These are phyloP conservation scores for Onychomys torridus DNA, from an alignment of 2,797 vertebrate species.

Conservation along the genomic window DNA sequence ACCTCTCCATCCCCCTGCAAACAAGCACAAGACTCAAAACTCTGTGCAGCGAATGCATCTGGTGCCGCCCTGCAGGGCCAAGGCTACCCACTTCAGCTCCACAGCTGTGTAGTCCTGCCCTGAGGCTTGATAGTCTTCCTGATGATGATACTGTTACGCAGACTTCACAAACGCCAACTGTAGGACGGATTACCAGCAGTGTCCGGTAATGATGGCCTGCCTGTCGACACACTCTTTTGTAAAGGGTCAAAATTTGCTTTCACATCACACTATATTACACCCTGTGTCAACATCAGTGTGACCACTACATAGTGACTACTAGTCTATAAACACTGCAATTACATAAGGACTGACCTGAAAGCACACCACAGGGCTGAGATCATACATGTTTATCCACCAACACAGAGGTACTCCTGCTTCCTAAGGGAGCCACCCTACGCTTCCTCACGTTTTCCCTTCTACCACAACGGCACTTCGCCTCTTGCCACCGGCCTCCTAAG, in stretches of 20 bases:
- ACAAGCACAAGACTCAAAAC: constrained; percentile 63
- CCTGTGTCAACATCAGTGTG: not conserved
- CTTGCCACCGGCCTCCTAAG: not conserved
- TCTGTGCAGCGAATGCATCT: not conserved
- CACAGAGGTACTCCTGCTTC: not conserved
- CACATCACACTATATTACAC: not conserved
- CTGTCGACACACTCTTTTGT: not conserved
- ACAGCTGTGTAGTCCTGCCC: not conserved
- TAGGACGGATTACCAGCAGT: not conserved
- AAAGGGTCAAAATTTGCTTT: not conserved
- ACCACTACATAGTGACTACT: too few relatives aligned
- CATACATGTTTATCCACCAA: not conserved
- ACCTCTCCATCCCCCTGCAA: constrained; percentile 95
- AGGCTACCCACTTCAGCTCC: not conserved
- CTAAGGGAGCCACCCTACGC: not conserved
- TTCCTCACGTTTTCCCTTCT: not conserved
- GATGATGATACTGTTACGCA: not conserved
- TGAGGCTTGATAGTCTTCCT: not conserved
- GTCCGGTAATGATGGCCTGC: not conserved
- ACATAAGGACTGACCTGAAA: not conserved
- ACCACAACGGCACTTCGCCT: not conserved
- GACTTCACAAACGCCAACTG: not conserved
- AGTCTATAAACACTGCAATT: not conserved
- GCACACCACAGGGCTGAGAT: not conserved
- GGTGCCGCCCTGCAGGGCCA: rapidly evolving